Conservation (phyloP, 1,140 invertebrate species). For the Neotoxoptera formosana region DNA sequence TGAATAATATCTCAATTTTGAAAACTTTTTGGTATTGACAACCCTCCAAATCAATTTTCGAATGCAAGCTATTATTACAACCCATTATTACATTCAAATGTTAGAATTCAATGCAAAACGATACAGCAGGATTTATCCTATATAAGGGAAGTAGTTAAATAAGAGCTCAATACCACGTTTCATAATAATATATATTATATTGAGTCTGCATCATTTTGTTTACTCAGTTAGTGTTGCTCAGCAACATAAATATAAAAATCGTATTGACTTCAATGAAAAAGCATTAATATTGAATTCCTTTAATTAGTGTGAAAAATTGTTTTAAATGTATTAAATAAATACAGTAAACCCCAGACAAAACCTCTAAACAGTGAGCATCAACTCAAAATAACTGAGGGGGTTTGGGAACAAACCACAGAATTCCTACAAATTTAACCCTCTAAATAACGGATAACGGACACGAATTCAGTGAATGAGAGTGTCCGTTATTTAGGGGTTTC, state of each 20-base stretch:
- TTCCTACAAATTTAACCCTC: rapidly evolving
- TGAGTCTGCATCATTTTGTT: background rate
- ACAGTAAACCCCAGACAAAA: background rate
- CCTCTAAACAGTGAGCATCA: background rate
- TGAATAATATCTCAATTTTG: background rate
- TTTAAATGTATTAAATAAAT: background rate
- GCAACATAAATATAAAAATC: background rate
- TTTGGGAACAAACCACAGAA: background rate
- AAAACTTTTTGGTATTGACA: background rate
- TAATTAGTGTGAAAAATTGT: background rate
- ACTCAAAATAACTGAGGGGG: too few species aligned
- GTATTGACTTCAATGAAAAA: background rate
- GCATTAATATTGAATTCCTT: background rate
- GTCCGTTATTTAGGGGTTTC: background rate
- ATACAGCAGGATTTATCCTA: background rate
- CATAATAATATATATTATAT: background rate
- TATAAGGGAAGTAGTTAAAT: background rate
- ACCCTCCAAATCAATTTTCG: background rate
- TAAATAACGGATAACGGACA: background rate
- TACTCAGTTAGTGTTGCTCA: background rate
- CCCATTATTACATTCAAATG: background rate
- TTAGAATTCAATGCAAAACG: background rate
- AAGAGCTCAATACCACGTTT: background rate
- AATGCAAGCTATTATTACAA: background rate
- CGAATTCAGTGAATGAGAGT: background rate